Conservation (phyloP, 2,797 vertebrate genomes). For the Mycteria americana region DNA sequence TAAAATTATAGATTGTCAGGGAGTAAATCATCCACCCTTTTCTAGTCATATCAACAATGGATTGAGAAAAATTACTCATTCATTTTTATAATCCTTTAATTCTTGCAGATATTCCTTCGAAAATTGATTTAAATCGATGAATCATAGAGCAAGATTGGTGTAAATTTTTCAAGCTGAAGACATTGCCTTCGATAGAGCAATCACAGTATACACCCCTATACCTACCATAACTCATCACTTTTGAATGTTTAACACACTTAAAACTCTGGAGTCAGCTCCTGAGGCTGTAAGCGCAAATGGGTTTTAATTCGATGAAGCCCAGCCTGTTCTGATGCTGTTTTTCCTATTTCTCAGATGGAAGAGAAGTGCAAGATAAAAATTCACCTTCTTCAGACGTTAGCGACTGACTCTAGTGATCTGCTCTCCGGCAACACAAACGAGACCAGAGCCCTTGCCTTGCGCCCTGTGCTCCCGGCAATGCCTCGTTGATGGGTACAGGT, state of each 20-base stretch:
- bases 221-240: not conserved
- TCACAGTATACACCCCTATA: not conserved
- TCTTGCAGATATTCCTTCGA: slow-evolving; percentile 11
- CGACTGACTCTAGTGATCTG: not conserved
- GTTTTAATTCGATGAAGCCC: not conserved
- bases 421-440: not conserved
- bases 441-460: not conserved
- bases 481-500: not conserved
- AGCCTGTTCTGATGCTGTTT: not conserved
- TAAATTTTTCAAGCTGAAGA: not conserved
- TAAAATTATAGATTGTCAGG: slow-evolving; percentile 16
- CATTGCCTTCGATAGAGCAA: not conserved
- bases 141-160: not conserved
- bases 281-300: not conserved
- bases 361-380: not conserved
- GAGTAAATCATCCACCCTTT: slow-evolving; percentile 23
- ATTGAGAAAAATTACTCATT: slow-evolving; percentile 26
- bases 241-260: not conserved
- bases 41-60: slow-evolving; percentile 7
- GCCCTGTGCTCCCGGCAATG: not conserved
- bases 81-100: slow-evolving; percentile 53
- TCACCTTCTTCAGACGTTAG: not conserved
- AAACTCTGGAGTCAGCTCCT: not conserved
- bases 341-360: not conserved
- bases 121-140: slow-evolving; percentile 42